These are phyloP conservation scores for Tridacna crocea DNA, from an alignment of 2,888 invertebrate genomes.

Conservation along the genomic window DNA sequence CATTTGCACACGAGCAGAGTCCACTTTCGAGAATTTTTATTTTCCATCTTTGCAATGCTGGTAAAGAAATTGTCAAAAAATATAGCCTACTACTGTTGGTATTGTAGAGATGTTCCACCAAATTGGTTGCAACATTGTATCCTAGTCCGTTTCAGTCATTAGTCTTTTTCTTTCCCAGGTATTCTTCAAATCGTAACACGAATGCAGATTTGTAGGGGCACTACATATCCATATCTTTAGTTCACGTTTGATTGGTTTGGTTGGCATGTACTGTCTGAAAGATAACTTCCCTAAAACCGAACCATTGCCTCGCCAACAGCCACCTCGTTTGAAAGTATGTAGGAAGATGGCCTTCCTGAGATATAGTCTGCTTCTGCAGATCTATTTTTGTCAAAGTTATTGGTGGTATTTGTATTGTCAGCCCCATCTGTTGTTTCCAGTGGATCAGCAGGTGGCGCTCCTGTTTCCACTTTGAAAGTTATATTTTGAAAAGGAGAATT, in stretches of 20 bases:
- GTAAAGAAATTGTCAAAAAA: slow-evolving; percentile 8
- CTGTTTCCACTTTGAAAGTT: too few species aligned
- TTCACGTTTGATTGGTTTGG: background rate
- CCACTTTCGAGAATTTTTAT: background rate
- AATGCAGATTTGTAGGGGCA: background rate
- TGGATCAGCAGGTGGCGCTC: too few species aligned
- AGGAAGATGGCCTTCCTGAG: too few species aligned
- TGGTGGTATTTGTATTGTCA: too few species aligned
- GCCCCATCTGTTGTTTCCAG: too few species aligned
- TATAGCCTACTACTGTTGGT: background rate
- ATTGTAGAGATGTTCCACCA: background rate
- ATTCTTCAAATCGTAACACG: background rate
- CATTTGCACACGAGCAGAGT: slow-evolving; percentile 36
- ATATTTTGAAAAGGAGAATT: too few species aligned
- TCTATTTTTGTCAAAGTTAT: too few species aligned
- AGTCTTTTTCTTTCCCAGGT: too few species aligned
- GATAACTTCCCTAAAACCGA: background rate
- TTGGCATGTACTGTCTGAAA: background rate
- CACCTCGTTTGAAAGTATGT: too few species aligned
- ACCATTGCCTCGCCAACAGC: background rate
- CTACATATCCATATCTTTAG: background rate
- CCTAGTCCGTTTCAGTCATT: background rate
- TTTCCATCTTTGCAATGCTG: background rate
- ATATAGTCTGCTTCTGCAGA: too few species aligned
- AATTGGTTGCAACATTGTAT: background rate